Base-by-base conservation (phyloP, 2,113 vertebrate genomes). In the Philantomba maxwellii region DNA sequence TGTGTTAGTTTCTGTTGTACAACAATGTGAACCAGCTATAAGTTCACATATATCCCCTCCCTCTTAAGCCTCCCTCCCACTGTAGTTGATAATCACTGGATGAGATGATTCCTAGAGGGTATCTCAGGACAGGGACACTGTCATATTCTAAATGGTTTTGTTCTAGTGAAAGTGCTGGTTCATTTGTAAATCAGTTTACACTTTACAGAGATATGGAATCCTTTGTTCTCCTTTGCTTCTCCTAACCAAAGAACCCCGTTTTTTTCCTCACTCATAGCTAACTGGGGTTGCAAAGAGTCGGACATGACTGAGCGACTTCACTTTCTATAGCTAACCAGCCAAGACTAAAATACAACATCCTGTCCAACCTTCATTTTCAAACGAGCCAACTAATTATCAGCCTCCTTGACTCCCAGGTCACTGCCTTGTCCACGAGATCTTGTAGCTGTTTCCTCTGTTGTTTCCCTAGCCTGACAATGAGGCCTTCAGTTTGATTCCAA, bases 381-480 rank as follows among this genome's bases (percentile, higher is more conserved):
- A 85, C 6, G 45, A 93, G 90, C 85, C 95, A 96, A 94, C 85
- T 66, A 90, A 70, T 82, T 83, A 47, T 88, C 87, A 96, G 3
- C 3, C 7, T 80, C 96, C 94, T 97, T 97, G 96, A 98, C 81
- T 96, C 75, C 60, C 45, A 17, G 80, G 95, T 82, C 89, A 97
- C 7, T 11, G 26, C 49, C 58, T 92, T 82, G 87, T 88, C 88
- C 90, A 73, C 73, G 85, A 97, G 94, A 95, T 82, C 75, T 73
- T 23, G 6, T 85, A 93, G 90, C 53, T 82, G 58, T 97, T 97
- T 97, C 87, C 75, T 89, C 73, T 23, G 45, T 8, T 92, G 64
- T 86, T 97, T 94, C 66, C 49, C 84, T 58, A 57, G 87, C 49
- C 12, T 7, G 93, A 96, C 45, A 93, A 49, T 11, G 73, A 91